Conservation (phyloP, 2,797 vertebrate species). For the Streptopelia turtur region DNA sequence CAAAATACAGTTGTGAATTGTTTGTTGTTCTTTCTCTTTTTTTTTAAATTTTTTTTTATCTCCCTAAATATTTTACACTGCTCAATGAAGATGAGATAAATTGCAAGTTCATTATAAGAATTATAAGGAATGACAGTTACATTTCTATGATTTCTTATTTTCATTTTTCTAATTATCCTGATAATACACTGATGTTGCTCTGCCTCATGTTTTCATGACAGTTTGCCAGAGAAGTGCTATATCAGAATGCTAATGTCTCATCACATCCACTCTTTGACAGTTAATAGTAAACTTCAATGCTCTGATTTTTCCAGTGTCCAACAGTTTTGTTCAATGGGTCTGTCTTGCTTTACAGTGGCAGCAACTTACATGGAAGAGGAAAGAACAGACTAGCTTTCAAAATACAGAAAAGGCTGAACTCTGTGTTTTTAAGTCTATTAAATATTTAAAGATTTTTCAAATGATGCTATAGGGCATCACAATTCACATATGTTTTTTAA, state of each 20-base stretch:
- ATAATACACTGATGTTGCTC: background rate
- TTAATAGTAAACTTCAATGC: background rate
- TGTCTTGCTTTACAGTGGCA: background rate
- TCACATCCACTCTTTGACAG: background rate
- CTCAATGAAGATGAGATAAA: background rate
- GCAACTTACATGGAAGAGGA: background rate
- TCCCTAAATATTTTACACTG: background rate
- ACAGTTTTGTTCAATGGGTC: background rate
- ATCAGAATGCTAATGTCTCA: background rate
- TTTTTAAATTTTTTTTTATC: background rate
- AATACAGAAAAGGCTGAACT: background rate
- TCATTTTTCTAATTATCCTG: slow-evolving; percentile 35
- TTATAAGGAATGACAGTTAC: background rate
- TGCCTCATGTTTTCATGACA: background rate
- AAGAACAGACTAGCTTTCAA: background rate
- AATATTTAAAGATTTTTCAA: background rate
- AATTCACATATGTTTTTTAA: background rate
- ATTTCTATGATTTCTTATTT: slow-evolving; percentile 33
- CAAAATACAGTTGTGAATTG: background rate
- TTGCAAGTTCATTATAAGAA: background rate
- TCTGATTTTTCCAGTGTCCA: background rate
- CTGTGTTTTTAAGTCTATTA: background rate
- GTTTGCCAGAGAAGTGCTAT: background rate
- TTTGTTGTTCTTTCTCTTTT: background rate
- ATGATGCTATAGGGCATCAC: background rate